Base-by-base conservation (phyloP, 2,113 vertebrate species). In the Sylvilagus bachmani region DNA sequence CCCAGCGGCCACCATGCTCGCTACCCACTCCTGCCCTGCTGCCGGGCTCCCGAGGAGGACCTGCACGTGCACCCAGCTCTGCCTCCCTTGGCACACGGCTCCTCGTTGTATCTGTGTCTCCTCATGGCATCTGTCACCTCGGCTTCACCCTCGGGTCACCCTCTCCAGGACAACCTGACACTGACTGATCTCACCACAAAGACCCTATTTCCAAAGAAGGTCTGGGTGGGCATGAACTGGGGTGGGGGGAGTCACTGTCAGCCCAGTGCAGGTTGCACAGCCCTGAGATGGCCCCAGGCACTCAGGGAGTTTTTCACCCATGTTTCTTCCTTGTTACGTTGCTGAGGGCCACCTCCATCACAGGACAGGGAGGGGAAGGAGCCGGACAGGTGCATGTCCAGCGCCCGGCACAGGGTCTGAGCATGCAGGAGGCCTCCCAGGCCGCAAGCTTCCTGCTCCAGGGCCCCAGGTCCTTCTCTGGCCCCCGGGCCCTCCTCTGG, bases 371-470 rank as follows among this genome's bases (percentile, higher is more conserved):
- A 1, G 0, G 13, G 27, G 1, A 19, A 12, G 24, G 33, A 17
- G 49, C 6, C 12, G 17, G 29, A 27, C 53, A 17, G 38, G 6
- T n/a, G 31, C 12, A 22, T 11, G 24, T 49, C 10, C 2, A 27
- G 13, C 21, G 8, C 31, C 5, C 0, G 67, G 19, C 4, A 51
- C 31, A 44, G 36, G 64, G 33, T 17, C 24, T 5, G 6, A 49
- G 36, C n/a, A 25, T 0, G 13, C 9, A 19, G 49, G 89, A 33
- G 66, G 31, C 69, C 3, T 16, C 75, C 84, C 38, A 5, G 17
- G 51, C 49, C 31, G 0, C 0, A 0, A 38, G 71, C 44, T 27
- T 53, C 8, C 10, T 22, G 44, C 58, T 10, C 7, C 0, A 2
- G 77, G 31, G 49, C 36, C 66, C 44, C 44, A 1, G 44, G 44